phyloP scores from a whole-genome alignment of 2,113 vertebrate species.

The Emydocephalus ijimae region DNA sequence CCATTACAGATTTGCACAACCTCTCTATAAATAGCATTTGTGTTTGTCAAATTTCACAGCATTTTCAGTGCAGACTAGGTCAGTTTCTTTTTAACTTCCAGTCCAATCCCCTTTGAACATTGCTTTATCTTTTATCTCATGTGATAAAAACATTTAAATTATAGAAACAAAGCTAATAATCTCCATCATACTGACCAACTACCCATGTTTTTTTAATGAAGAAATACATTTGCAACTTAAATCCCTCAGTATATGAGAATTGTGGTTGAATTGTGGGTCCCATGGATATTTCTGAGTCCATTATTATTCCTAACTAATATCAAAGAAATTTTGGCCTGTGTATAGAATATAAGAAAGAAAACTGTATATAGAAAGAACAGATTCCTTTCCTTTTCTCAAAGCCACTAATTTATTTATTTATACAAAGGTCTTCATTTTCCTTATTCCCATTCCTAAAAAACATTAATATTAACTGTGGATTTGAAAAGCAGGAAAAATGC shows the following conservation, averaged over 20 bases:
- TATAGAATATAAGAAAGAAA: background rate
- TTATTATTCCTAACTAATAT: slow-evolving; percentile 7
- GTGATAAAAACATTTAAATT: slow-evolving; percentile 17
- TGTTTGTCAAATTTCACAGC: background rate
- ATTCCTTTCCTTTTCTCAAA: background rate
- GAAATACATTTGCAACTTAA: slow-evolving; percentile 19
- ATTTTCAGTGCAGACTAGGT: background rate
- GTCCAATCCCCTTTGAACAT: slow-evolving; percentile 16
- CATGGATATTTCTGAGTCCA: background rate
- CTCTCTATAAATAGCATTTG: background rate
- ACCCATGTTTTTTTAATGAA: slow-evolving; percentile 8
- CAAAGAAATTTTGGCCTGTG: background rate
- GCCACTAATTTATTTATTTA: background rate
- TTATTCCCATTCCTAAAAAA: background rate
- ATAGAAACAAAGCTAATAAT: slow-evolving; percentile 15
- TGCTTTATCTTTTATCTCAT: slow-evolving; percentile 4
- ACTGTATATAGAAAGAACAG: background rate
- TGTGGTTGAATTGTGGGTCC: slow-evolving; percentile 6
- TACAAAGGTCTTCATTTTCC: background rate
- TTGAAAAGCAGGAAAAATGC: background rate
- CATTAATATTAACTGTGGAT: background rate
- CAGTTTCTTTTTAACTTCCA: slow-evolving; percentile 7
- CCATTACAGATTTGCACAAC: background rate
- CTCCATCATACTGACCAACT: slow-evolving; percentile 5
- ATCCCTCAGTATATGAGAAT: background rate